phyloP scores from a whole-genome alignment of 2,888 invertebrate genomes.

The Ectropis crepuscularia region DNA sequence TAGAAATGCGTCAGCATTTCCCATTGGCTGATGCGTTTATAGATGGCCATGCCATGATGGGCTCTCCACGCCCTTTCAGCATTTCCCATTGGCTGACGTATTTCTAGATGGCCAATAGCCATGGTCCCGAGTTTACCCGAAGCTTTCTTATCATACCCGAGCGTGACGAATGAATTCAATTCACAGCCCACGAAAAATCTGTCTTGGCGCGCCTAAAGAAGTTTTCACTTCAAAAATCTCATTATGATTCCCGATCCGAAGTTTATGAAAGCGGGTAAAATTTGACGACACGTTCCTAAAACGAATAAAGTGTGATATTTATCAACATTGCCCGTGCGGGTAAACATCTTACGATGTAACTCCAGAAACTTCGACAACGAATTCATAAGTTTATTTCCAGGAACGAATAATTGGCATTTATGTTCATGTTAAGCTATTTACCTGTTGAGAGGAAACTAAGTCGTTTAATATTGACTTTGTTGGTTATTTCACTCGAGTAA shows the following conservation, averaged over 20 bases:
- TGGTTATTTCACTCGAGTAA: background rate
- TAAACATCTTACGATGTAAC: conserved; percentile 20
- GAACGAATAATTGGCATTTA: conserved; percentile 22
- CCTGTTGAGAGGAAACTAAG: background rate
- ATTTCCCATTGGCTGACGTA: too few species aligned
- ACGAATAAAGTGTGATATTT: conserved; percentile 23
- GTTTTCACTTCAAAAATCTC: too few species aligned
- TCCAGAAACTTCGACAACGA: conserved; percentile 17
- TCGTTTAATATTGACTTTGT: background rate
- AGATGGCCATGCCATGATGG: too few species aligned
- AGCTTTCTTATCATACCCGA: too few species aligned
- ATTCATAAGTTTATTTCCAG: conserved; percentile 19
- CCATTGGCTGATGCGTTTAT: too few species aligned
- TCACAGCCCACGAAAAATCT: too few species aligned
- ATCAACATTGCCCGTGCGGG: conserved; percentile 21
- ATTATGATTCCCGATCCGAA: background rate
- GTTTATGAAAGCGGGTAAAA: background rate
- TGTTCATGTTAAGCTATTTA: conserved; percentile 9
- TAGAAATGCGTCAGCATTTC: too few species aligned
- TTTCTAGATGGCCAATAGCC: too few species aligned
- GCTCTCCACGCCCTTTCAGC: too few species aligned
- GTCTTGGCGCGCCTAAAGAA: too few species aligned
- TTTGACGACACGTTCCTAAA: conserved; percentile 16
- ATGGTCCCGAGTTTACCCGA: too few species aligned
- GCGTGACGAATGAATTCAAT: too few species aligned